Conservation (phyloP, 2,113 vertebrate species). For the Pygoscelis antarcticus region DNA sequence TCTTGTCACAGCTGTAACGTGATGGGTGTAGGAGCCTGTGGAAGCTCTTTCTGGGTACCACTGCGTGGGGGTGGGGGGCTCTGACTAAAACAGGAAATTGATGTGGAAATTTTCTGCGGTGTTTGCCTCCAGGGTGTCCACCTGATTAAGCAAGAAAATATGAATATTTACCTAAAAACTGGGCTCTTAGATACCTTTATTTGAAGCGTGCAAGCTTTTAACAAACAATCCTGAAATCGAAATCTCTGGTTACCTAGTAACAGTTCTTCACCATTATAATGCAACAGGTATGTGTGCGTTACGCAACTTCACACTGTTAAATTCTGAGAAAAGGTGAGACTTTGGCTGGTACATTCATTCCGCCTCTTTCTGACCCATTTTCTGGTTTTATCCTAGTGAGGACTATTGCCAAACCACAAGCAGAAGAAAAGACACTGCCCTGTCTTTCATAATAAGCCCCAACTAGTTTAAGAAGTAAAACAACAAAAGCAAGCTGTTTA, state of each 20-base stretch:
- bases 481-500: conserved; percentile 12
- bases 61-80: neutral
- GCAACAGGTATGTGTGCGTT: conserved; percentile 18
- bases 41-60: neutral
- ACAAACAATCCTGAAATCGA: neutral
- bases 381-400: conserved; percentile 15
- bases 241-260: conserved; percentile 31
- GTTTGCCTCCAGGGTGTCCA: neutral
- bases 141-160: neutral
- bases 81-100: neutral
- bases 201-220: conserved; percentile 9
- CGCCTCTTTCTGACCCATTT: conserved; percentile 32
- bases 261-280: conserved; percentile 19
- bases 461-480: conserved; percentile 38
- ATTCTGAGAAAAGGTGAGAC: conserved; percentile 58
- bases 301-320: conserved; percentile 19
- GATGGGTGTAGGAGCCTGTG: neutral
- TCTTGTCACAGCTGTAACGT: neutral
- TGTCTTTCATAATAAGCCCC: neutral
- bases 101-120: neutral
- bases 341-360: conserved; percentile 33
- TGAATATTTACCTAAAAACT: neutral
- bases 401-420: conserved; percentile 22
- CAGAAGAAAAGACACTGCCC: neutral
- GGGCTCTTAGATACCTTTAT: neutral